Percentiles rank a stretch among this genome's conserved stretches.
Evolutionary conservation across 2,888 invertebrate species (phyloP).

Genomic region (Macaria liturata): DNA sequence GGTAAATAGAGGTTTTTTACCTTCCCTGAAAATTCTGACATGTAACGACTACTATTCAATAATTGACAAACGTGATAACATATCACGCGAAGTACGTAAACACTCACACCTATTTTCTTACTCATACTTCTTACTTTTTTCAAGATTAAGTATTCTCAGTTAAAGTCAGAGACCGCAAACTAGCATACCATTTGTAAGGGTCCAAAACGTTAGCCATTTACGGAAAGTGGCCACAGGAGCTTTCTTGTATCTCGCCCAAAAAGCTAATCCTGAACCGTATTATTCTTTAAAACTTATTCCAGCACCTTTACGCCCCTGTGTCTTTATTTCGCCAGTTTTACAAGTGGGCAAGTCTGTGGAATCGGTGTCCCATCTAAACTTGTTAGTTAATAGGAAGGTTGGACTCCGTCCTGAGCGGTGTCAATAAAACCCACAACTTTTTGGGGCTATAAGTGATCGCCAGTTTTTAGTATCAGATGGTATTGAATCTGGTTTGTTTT

Average conservation of each 20-base stretch:
- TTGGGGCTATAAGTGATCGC: conserved; percentile 25
- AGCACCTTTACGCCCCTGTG: conserved; percentile 10
- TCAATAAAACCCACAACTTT: conserved; percentile 39
- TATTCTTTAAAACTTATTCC: conserved; percentile 15
- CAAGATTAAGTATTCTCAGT: no score
- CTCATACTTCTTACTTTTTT: no score
- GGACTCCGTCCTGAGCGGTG: conserved; percentile 21
- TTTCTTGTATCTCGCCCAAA: not conserved
- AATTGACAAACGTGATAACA: no score
- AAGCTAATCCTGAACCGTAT: conserved; percentile 12
- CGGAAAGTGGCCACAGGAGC: conserved; percentile 5
- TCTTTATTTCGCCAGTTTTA: conserved; percentile 18
- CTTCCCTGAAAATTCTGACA: no score
- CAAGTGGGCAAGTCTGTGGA: conserved; percentile 16
- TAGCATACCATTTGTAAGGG: no score
- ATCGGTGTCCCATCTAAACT: conserved; percentile 30
- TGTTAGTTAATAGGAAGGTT: conserved; percentile 22
- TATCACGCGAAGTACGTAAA: no score
- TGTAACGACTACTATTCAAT: no score
- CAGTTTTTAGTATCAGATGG: conserved; percentile 20
- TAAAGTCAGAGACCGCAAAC: no score
- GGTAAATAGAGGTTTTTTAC: no score
- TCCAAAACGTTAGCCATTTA: conserved; percentile 6
- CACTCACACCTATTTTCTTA: no score
- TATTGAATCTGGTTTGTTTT: conserved; percentile 2